Percentiles rank a stretch among this genome's conserved stretches.
Conservation (phyloP, 2,797 vertebrate species). For the Betta splendens region DNA sequence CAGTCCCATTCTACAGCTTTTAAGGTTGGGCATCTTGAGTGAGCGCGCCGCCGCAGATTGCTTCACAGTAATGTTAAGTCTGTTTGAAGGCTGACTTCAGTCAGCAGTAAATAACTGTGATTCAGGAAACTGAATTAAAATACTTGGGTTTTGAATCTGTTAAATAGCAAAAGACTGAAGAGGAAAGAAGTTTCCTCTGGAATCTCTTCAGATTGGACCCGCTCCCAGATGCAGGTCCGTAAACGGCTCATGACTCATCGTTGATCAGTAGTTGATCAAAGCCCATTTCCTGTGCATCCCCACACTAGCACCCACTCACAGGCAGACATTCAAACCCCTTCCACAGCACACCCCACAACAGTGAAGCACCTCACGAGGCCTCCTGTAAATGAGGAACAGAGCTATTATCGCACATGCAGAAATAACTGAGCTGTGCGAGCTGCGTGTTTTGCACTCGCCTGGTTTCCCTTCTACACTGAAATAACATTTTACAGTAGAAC, state of each 20-base stretch:
- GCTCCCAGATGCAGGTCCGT: slow-evolving; percentile 21
- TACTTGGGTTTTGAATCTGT: too few relatives aligned
- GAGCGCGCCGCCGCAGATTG: background rate
- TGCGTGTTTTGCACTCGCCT: background rate
- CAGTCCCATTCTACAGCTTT: background rate
- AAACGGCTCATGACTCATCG: slow-evolving; percentile 48
- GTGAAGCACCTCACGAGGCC: background rate
- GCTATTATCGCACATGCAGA: slow-evolving; percentile 5
- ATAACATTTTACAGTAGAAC: too few relatives aligned
- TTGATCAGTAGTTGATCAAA: slow-evolving; percentile 40
- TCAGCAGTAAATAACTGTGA: too few relatives aligned
- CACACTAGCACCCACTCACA: slow-evolving; percentile 29
- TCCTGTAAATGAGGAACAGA: background rate
- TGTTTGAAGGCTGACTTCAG: background rate
- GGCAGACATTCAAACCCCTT: slow-evolving; percentile 10
- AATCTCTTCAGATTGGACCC: background rate
- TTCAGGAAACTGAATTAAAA: too few relatives aligned
- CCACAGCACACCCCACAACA: background rate
- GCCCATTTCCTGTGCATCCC: slow-evolving; percentile 32
- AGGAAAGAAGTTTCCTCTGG: background rate
- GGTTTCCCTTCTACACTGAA: slow-evolving; percentile 2
- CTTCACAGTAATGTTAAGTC: background rate
- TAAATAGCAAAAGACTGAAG: too few relatives aligned
- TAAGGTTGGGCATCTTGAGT: background rate
- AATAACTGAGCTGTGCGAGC: background rate